These are phyloP conservation scores for Sebastes iracundus DNA, from an alignment of 2,797 vertebrate genomes.

Conservation along the genomic window DNA sequence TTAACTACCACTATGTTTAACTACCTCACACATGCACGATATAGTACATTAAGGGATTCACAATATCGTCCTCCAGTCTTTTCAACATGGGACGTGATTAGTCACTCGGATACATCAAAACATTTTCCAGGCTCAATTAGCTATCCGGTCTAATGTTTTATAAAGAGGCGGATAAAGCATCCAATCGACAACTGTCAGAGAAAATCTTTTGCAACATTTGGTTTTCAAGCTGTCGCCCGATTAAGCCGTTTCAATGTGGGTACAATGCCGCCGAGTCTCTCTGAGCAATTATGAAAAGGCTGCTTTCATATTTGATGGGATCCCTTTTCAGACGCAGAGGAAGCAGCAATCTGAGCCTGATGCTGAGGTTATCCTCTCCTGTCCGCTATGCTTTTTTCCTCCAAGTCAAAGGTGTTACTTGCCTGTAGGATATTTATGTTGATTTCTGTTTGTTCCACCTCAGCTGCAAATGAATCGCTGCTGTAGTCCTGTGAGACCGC, in stretches of 20 bases:
- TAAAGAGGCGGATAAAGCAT: slow-evolving; percentile 28
- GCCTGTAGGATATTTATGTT: slow-evolving; percentile 65
- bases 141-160: slow-evolving; percentile 21
- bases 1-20: slow-evolving; percentile 28
- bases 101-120: slow-evolving; percentile 42
- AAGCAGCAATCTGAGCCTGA: slow-evolving; percentile 16
- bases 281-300: slow-evolving; percentile 42
- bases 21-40: neutral
- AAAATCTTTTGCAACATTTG: slow-evolving; percentile 45
- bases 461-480: slow-evolving; percentile 59
- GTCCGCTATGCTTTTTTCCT: slow-evolving; percentile 1
- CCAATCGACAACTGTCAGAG: slow-evolving; percentile 13
- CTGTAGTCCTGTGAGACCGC: slow-evolving; percentile 48
- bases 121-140: slow-evolving; percentile 42
- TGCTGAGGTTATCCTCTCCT: neutral
- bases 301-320: slow-evolving; percentile 46
- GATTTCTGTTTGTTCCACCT: slow-evolving; percentile 64
- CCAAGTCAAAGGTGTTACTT: slow-evolving; percentile 37
- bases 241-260: slow-evolving; percentile 42
- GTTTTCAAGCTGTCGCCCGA: slow-evolving; percentile 52
- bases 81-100: slow-evolving; percentile 25
- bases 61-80: neutral
- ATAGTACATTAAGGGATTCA: neutral
- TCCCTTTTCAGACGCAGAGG: slow-evolving; percentile 32
- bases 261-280: slow-evolving; percentile 17